Conservation (phyloP, 2,113 vertebrate genomes). For the Psettodes erumei region DNA sequence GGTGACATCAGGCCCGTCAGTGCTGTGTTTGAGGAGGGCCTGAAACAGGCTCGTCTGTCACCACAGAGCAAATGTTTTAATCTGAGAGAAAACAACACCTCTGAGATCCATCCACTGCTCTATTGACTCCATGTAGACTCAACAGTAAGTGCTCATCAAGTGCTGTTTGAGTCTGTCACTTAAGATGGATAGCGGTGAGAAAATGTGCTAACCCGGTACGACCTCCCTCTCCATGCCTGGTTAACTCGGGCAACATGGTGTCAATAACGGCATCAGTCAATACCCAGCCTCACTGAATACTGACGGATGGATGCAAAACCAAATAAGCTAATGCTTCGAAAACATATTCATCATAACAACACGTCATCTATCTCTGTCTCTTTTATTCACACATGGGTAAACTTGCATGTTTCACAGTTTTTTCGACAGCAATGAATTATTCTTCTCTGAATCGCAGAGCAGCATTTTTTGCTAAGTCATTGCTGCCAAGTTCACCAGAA, state of each 20-base stretch:
- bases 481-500: conserved; percentile 60
- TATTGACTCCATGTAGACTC: conserved; percentile 41
- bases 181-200: conserved; percentile 4
- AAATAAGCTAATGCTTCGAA: conserved; percentile 17
- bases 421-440: conserved; percentile 34
- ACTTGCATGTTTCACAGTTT: neutral
- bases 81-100: conserved; percentile 55
- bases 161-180: conserved; percentile 18
- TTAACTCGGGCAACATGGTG: neutral
- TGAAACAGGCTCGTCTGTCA: conserved; percentile 48
- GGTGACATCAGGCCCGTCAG: conserved; percentile 39
- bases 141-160: conserved; percentile 21
- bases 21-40: conserved; percentile 58
- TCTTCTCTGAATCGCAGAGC: conserved; percentile 23
- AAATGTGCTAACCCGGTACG: neutral
- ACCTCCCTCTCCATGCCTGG: neutral
- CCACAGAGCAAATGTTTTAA: conserved; percentile 57
- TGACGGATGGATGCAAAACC: neutral
- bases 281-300: neutral
- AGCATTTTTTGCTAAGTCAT: conserved; percentile 31
- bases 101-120: conserved; percentile 27
- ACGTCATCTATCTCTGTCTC: conserved; percentile 15
- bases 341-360: conserved; percentile 28
- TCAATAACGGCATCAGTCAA: conserved; percentile 14
- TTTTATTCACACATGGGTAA: conserved; percentile 1